phyloP scores from a whole-genome alignment of 30 jellyfish, hydroid and myxozoan genomes.

The Chironex yamaguchii region DNA sequence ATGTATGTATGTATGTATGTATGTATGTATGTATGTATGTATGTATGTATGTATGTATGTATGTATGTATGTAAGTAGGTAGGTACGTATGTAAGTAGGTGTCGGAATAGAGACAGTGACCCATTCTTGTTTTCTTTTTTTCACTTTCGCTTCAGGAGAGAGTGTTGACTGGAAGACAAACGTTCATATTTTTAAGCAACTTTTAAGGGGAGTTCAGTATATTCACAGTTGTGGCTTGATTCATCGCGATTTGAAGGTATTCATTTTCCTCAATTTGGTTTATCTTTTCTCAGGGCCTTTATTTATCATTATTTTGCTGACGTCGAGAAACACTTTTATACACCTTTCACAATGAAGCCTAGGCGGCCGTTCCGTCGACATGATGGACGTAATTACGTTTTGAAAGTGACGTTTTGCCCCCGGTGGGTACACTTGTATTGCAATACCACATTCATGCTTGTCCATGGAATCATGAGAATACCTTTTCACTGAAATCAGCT shows the following conservation, averaged over 20 bases:
- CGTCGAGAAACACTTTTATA: no score
- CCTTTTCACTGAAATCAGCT: no score
- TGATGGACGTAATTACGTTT: no score
- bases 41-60: not conserved
- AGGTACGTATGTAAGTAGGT: not conserved
- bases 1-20: not conserved
- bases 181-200: slow-evolving; percentile 68
- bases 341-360: no score
- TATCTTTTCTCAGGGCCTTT: no score
- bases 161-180: slow-evolving; percentile 59
- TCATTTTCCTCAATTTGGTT: no score
- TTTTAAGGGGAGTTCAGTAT: slow-evolving; percentile 71
- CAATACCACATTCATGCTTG: no score
- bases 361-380: no score
- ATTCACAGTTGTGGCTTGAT: slow-evolving; percentile 72
- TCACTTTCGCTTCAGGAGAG: not conserved
- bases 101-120: not conserved
- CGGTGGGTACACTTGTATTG: no score
- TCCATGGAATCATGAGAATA: no score
- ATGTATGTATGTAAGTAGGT: not conserved
- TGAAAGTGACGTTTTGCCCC: no score
- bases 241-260: slow-evolving; percentile 94
- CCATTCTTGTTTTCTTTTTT: not conserved
- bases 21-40: not conserved
- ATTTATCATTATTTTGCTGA: no score